Percentiles rank a stretch among this genome's conserved stretches.
Evolutionary conservation across 2,888 invertebrate species (phyloP).

Genomic region (Cetonia aurata): DNA sequence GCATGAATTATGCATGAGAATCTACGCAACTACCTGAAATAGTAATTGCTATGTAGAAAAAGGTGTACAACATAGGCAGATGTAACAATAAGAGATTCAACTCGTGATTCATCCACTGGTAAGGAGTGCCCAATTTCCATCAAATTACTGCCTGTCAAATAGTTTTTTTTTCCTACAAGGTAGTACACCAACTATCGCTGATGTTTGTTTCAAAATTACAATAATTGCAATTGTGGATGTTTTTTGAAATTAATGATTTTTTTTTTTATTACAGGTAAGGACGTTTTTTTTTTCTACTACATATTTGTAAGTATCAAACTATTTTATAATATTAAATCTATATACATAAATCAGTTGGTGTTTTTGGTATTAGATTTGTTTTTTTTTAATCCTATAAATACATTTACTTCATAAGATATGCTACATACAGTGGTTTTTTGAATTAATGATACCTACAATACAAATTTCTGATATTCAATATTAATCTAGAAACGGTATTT

Average conservation of each 20-base stretch:
- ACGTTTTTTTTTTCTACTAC: neutral
- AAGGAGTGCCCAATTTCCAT: conserved; percentile 14
- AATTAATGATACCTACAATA: too few relatives aligned
- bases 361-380: too few relatives aligned
- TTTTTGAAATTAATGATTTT: too few relatives aligned
- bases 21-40: conserved; percentile 21
- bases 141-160: neutral
- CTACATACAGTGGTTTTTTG: too few relatives aligned
- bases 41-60: conserved; percentile 14
- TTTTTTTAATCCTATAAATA: too few relatives aligned
- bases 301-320: too few relatives aligned
- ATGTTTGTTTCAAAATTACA: neutral
- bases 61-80: conserved; percentile 1
- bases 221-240: too few relatives aligned
- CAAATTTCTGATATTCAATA: too few relatives aligned
- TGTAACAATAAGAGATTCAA: conserved; percentile 20
- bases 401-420: too few relatives aligned
- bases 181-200: neutral
- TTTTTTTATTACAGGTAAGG: neutral
- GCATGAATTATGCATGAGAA: conserved; percentile 21
- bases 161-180: conserved; percentile 22
- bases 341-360: too few relatives aligned
- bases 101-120: conserved; percentile 17
- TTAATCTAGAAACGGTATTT: too few relatives aligned
- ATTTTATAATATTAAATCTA: too few relatives aligned